Percentiles rank a stretch among this genome's conserved stretches.
Evolutionary conservation across 2,797 vertebrate species (phyloP).

Genomic region (Loriculus beryllinus): DNA sequence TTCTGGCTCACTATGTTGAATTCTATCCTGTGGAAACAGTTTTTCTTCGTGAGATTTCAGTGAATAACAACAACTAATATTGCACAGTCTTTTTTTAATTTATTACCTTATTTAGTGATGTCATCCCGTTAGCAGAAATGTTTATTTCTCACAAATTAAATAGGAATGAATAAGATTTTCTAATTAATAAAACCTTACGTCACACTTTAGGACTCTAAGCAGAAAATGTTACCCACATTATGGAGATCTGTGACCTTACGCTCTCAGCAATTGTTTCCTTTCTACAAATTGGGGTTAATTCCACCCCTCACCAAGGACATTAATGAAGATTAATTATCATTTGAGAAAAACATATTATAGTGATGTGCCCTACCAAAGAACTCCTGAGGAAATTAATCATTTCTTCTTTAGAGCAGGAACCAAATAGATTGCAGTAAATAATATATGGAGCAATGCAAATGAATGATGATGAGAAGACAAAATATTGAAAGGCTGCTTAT

Average conservation of each 20-base stretch:
- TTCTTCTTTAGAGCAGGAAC: neutral
- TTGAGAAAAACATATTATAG: conserved; percentile 16
- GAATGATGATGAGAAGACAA: neutral
- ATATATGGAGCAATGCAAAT: neutral
- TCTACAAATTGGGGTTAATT: neutral
- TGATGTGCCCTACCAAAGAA: neutral
- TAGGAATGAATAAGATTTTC: neutral
- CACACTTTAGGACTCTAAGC: neutral
- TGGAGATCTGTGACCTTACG: neutral
- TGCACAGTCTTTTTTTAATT: neutral
- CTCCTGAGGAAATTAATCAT: conserved; percentile 17
- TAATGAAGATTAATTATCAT: conserved; percentile 40
- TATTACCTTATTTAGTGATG: neutral
- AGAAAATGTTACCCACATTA: neutral
- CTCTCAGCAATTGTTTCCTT: neutral
- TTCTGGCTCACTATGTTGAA: neutral
- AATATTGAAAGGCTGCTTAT: neutral
- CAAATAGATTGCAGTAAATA: neutral
- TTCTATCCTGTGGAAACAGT: neutral
- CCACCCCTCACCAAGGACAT: neutral
- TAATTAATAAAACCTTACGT: neutral
- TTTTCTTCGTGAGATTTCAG: neutral
- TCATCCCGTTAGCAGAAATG: neutral
- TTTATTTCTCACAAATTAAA: neutral
- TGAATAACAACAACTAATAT: neutral